A percentile compares a stretch with the other conserved stretches of the same genome.
These are phyloP conservation scores for Antheraea yamamai DNA, from an alignment of 2,888 invertebrate genomes.

Conservation along the genomic window DNA sequence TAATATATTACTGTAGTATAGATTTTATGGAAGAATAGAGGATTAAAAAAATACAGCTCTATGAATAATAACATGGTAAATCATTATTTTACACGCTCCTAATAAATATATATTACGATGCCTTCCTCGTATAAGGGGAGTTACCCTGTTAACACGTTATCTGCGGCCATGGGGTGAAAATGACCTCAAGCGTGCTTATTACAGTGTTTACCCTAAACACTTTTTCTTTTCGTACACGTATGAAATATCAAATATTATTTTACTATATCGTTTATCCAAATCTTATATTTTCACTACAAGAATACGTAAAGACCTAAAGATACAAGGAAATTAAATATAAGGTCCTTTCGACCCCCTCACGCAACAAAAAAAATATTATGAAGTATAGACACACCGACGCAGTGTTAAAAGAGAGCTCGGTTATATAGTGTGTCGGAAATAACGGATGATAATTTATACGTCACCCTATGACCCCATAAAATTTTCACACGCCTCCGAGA, in stretches of 20 bases:
- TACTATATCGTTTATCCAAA: no score
- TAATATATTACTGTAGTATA: background rate
- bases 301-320: background rate
- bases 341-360: background rate
- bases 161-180: background rate
- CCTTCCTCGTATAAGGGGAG: background rate
- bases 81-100: background rate
- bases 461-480: slow-evolving; percentile 26
- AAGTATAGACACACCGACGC: background rate
- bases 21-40: background rate
- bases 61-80: slow-evolving; percentile 1
- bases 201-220: background rate
- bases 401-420: slow-evolving; percentile 10
- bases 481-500: slow-evolving; percentile 31
- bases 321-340: background rate
- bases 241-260: background rate
- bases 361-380: background rate
- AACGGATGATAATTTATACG: slow-evolving; percentile 31
- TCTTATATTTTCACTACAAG: background rate
- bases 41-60: background rate
- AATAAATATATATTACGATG: slow-evolving; percentile 1
- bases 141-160: background rate
- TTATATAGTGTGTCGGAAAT: slow-evolving; percentile 26
- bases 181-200: background rate
- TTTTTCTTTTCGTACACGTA: background rate